Evolutionary conservation across 2,888 invertebrate genomes (phyloP), one percentile per base, ranked within the genome.

Genomic region (Pimpla rufipes): DNA sequence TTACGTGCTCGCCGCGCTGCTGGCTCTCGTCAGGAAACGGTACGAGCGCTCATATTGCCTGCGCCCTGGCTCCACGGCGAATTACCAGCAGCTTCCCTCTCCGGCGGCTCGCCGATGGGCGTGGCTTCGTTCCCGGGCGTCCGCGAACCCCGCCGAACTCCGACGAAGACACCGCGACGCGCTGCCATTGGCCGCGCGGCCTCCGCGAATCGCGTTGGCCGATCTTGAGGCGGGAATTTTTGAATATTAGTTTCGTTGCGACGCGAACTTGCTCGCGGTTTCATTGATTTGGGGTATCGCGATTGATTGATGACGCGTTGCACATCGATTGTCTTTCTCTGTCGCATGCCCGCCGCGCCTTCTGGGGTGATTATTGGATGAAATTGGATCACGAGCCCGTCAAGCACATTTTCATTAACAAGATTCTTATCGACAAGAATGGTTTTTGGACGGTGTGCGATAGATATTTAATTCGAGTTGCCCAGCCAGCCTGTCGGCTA

Each of bases 81-180:
- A 90, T 89, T 90, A 86, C 88, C 88, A 88, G 88, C 88, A 88
- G 88, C 88, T 88, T 89, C 90, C 90, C 89, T 88, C 88, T 87
- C 87, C 81, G 86, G 87, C 50, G 55, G 13, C 88, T 87, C 88
- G 86, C 85, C 83, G 86, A 87, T 88, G 88, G 90, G 90, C 90
- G 90, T 90, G 89, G 89, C 75, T 89, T 90, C 87, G 16, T 86
- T 88, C n/a, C 23, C 73, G 73, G 11, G 55, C 5, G 47, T 62
- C 16, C 5, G 57, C 87, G 87, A 76, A 21, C 6, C 8, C 18
- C 0, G 1, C 47, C 90, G 90, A 88, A 11, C 3, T 2, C 8
- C 1, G 6, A 64, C 89, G 89, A 83, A 6, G 11, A 10, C 5
- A 2, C 10, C 21, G 29, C 83, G 86, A 84, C 8, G 8, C 21